Conservation (phyloP, 2,113 vertebrate genomes). For the Cairina moschata region DNA sequence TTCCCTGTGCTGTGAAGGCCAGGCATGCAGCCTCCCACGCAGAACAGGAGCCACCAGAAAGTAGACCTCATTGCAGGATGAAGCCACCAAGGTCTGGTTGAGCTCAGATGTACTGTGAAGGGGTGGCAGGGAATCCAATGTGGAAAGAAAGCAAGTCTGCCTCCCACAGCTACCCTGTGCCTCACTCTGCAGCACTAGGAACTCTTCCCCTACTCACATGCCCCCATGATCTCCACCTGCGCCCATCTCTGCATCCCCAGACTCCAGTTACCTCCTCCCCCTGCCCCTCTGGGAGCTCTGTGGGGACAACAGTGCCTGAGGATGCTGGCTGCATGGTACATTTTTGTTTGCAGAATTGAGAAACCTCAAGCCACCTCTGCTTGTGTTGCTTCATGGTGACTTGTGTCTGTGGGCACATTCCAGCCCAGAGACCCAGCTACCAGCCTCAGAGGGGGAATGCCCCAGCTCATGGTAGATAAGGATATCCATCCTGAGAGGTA, state of each 20-base stretch:
- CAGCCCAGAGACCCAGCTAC: not conserved
- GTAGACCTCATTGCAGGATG: not conserved
- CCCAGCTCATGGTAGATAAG: not conserved
- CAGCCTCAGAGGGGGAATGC: not conserved
- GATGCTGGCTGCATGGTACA: not conserved
- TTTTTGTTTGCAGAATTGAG: not conserved
- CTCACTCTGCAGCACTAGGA: not conserved
- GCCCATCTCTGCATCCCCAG: not conserved
- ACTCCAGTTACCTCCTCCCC: not conserved
- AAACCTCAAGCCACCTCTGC: not conserved
- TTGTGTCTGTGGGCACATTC: not conserved
- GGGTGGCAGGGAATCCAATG: rapidly evolving
- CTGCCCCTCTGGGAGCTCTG: not conserved
- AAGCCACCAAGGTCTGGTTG: not conserved
- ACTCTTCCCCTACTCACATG: not conserved
- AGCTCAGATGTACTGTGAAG: not conserved
- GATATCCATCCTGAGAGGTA: not conserved
- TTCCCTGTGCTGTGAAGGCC: not conserved
- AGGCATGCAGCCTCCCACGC: not conserved
- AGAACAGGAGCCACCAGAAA: not conserved
- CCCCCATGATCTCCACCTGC: not conserved
- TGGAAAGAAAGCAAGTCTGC: not conserved
- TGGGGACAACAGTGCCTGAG: not conserved
- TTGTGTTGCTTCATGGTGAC: not conserved
- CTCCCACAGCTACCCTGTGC: not conserved